Evolutionary conservation across 2,888 invertebrate species (phyloP).

Genomic region (Meiosimyza platycephala): DNA sequence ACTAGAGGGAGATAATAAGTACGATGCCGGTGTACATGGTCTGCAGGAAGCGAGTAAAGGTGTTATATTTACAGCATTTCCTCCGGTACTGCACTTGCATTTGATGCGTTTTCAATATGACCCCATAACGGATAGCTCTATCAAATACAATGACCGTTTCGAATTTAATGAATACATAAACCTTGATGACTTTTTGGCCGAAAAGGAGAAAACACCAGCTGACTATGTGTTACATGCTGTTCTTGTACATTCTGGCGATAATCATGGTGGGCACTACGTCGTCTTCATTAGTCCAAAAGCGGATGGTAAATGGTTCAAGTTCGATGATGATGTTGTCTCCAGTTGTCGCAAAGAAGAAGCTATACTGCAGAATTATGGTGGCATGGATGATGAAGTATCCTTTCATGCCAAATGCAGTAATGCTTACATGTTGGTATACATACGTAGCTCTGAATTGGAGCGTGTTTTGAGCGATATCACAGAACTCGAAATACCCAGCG

Average conservation of each 20-base stretch:
- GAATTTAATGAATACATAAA: constrained; percentile 96
- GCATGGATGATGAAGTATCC: constrained; percentile 91
- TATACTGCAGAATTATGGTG: constrained; percentile 97
- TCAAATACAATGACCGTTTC: constrained; percentile 95
- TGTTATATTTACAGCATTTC: constrained; percentile 94
- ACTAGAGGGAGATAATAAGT: constrained; percentile 98
- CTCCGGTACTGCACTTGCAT: constrained; percentile 97
- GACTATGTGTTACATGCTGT: constrained; percentile 96
- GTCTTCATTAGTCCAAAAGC: constrained; percentile 98
- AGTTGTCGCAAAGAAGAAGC: constrained; percentile 96
- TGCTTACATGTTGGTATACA: constrained; percentile 99
- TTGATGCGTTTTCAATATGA: constrained; percentile 99
- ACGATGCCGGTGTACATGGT: constrained; percentile 97
- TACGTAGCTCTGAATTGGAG: constrained; percentile 87
- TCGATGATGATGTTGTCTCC: constrained; percentile 99
- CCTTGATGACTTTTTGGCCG: constrained; percentile 83
- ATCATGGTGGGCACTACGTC: constrained; percentile 99
- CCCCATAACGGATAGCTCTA: constrained; percentile 95
- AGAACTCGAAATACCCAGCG: constrained; percentile 92
- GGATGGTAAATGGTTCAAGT: constrained; percentile 91
- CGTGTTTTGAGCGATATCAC: constrained; percentile 91
- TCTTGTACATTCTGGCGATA: constrained; percentile 97
- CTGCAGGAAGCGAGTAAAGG: constrained; percentile 93
- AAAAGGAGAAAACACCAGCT: constrained; percentile 71
- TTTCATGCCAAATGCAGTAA: constrained; percentile 96